Percentiles rank a stretch among this genome's conserved stretches.
These are phyloP conservation scores for Agapornis roseicollis DNA, from an alignment of 2,113 vertebrate genomes.

Conservation along the genomic window DNA sequence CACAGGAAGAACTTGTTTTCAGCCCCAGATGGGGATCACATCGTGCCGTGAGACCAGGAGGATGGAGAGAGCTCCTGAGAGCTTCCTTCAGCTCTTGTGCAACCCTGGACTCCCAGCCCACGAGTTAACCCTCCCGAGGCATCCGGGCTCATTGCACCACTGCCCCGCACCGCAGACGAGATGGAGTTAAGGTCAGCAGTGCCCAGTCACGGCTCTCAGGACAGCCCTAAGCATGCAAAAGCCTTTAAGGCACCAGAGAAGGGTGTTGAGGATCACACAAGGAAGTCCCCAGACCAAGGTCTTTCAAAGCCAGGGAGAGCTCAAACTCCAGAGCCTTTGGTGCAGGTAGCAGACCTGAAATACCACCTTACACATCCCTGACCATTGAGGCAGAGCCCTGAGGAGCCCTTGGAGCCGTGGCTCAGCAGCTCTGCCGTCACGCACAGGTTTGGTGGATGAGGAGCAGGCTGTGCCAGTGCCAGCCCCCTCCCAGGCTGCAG, in stretches of 20 bases:
- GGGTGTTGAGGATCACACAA: not conserved
- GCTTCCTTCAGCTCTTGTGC: not conserved
- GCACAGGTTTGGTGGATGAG: not conserved
- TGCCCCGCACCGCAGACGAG: not conserved
- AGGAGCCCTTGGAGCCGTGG: not conserved
- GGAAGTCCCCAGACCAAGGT: not conserved
- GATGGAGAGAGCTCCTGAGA: not conserved
- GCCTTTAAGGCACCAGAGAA: not conserved
- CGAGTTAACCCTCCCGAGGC: not conserved
- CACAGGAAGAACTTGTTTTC: not conserved
- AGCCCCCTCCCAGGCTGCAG: not conserved
- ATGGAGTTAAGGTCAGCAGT: not conserved
- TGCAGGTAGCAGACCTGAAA: not conserved
- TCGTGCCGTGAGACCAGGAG: not conserved
- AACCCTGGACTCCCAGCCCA: not conserved
- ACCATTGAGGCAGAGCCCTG: not conserved
- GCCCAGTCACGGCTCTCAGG: not conserved
- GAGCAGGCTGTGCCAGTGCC: not conserved
- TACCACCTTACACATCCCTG: not conserved
- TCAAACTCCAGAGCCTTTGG: not conserved
- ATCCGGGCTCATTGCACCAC: not conserved
- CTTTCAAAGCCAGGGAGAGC: not conserved
- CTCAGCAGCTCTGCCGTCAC: not conserved
- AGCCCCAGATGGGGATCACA: not conserved
- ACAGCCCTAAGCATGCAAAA: not conserved